Evolutionary conservation across 2,797 vertebrate genomes (phyloP), one percentile per base, ranked within the genome.

Genomic region (Lacerta agilis): DNA sequence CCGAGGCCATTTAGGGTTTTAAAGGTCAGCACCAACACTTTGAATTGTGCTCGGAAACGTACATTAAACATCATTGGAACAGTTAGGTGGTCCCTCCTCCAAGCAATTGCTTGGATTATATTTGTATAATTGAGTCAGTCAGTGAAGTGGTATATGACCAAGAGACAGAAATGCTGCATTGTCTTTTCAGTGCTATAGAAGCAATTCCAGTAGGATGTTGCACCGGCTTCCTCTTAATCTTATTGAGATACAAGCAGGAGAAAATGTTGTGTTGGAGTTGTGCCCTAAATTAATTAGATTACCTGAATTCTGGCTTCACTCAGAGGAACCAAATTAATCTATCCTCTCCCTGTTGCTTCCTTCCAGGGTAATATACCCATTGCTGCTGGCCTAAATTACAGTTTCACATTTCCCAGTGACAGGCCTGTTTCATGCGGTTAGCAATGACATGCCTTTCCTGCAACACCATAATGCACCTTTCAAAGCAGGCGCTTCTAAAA

Each of bases 401-500:
- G 25, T 9, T 67, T 81, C 58, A 5, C 49, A 84, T 80, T 85
- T 27, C 69, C 43, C 76, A 20, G 8, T n/a, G 49, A 23, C n/a
- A 61, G 15, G 15, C 72, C n/a, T 4, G 8, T 15, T 81, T 81
- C 58, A 17, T 38, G 75, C 11, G 13, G 45, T 87, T 82, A 25
- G 27, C 71, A 75, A 18, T 6, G 11, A 81, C 17, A 58, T 25
- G 36, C 79, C 15, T 45, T 18, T 67, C 71, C 55, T 15, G 15
- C 15, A 85, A 75, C 41, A 49, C 17, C n/a, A 36, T 13, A 8
- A n/a, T 38, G 33, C 41, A 80, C 3, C 1, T 85, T 85, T 20
- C 77, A 85, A 87, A 85, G 86, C 91, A 92, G 80, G 80, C 49
- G 17, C 41, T 23, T 91, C 94, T 94, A 95, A 94, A 95, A 94